Evolutionary conservation across 2,888 invertebrate species (phyloP).

Genomic region (Lottia scabra): DNA sequence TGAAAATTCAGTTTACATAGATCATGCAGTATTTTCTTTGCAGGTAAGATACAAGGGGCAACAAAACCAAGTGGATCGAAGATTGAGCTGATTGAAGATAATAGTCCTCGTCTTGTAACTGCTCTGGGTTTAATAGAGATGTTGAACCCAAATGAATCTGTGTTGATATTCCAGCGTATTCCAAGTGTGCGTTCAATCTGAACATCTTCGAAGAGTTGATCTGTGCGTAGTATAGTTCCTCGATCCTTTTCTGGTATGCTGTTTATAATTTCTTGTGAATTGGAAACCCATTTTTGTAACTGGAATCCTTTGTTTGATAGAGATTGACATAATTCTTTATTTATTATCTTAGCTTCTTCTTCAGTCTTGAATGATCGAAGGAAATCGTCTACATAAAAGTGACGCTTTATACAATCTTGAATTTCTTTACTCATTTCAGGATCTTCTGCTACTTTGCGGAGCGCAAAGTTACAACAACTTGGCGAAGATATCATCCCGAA

Average conservation of each 20-base stretch:
- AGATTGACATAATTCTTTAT: slow-evolving; percentile 10
- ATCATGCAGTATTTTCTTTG: too few relatives aligned
- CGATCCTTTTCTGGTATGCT: slow-evolving; percentile 15
- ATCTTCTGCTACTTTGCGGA: not conserved
- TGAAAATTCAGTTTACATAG: too few relatives aligned
- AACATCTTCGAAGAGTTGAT: slow-evolving; percentile 12
- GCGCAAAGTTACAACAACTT: slow-evolving; percentile 5
- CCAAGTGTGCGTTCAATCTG: slow-evolving; percentile 26
- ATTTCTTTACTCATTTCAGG: not conserved
- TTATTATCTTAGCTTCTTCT: slow-evolving; percentile 7
- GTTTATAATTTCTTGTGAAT: slow-evolving; percentile 14
- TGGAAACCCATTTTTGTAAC: slow-evolving; percentile 22
- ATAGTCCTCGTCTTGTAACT: not conserved
- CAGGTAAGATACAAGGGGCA: too few relatives aligned
- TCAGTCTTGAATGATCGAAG: slow-evolving; percentile 21
- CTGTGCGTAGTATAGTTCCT: not conserved
- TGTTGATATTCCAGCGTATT: slow-evolving; percentile 17
- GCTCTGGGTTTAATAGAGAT: slow-evolving; percentile 10
- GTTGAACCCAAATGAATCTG: slow-evolving; percentile 17
- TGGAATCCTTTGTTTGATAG: slow-evolving; percentile 14
- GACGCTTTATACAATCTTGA: not conserved
- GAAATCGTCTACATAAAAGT: slow-evolving; percentile 31
- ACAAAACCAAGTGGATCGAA: too few relatives aligned
- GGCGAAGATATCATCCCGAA: slow-evolving; percentile 5
- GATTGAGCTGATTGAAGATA: too few relatives aligned